A percentile compares a stretch with the other conserved stretches of the same genome.
Conservation (phyloP, 2,113 vertebrate genomes). For the Petrocephalus zakoni region DNA sequence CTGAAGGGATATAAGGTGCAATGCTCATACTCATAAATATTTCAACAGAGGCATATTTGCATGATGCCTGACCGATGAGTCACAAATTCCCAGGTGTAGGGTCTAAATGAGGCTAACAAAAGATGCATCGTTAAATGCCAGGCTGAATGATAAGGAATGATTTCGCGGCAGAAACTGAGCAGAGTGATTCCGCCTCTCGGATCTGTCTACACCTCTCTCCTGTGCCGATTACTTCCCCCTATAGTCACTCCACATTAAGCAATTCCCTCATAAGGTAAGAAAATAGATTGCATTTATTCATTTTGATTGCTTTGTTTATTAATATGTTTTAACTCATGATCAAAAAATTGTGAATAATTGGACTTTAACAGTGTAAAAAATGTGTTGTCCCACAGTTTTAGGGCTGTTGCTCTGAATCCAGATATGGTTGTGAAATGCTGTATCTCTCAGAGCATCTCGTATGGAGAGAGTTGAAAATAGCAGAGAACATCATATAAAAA, state of each 20-base stretch:
- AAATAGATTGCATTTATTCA: neutral
- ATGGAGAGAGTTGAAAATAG: neutral
- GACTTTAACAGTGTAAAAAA: neutral
- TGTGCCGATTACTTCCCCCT: neutral
- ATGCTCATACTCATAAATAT: neutral
- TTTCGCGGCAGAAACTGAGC: neutral
- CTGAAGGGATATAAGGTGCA: slow-evolving; percentile 28
- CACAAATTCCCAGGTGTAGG: slow-evolving; percentile 22
- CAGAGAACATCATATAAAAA: neutral
- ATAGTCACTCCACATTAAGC: neutral
- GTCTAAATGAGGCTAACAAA: neutral
- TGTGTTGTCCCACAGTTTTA: neutral
- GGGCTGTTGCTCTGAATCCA: neutral
- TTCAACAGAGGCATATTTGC: neutral
- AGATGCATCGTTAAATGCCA: neutral
- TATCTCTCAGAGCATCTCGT: neutral
- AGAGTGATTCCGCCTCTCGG: neutral
- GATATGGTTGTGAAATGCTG: neutral
- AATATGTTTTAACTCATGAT: neutral
- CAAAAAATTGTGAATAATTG: neutral
- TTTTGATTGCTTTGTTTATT: neutral
- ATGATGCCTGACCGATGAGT: slow-evolving; percentile 49
- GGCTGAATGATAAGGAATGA: neutral
- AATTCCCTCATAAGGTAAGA: neutral
- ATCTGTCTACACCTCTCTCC: neutral